Percentiles rank a stretch among this genome's conserved stretches.
These are phyloP conservation scores for Myiothlypis chrysogaster DNA, from an alignment of 2,797 vertebrate species.

Conservation along the genomic window DNA sequence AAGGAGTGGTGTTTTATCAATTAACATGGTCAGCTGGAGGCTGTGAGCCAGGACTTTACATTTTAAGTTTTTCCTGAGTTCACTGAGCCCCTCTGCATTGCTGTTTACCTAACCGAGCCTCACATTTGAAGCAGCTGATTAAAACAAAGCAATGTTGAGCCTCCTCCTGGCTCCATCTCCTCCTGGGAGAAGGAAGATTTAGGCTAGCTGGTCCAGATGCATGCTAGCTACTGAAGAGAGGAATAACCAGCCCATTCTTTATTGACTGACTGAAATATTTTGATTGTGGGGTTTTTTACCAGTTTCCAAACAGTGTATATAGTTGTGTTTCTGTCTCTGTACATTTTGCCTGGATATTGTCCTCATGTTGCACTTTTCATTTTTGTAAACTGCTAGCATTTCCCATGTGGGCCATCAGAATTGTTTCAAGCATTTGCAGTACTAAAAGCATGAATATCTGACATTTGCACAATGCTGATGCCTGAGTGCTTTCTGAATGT, in stretches of 20 bases:
- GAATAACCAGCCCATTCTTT: background rate
- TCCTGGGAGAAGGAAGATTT: background rate
- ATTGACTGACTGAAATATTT: background rate
- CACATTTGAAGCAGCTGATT: background rate
- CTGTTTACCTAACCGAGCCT: background rate
- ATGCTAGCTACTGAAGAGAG: background rate
- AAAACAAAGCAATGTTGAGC: background rate
- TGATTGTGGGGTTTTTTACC: background rate
- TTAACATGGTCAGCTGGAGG: background rate
- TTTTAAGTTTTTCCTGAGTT: background rate
- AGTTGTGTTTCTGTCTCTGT: background rate
- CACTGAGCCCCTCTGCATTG: background rate
- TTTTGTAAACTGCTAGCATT: background rate
- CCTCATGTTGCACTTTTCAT: background rate
- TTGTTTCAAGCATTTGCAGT: background rate
- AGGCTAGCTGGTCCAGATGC: background rate
- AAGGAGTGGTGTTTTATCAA: rapidly evolving
- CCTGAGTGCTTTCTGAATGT: background rate
- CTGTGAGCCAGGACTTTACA: background rate
- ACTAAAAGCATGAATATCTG: background rate
- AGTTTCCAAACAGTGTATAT: background rate
- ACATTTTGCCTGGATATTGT: background rate
- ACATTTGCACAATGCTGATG: background rate
- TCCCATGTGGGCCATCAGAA: background rate
- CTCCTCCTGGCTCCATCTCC: background rate